Percentiles rank a stretch among this genome's conserved stretches.
Evolutionary conservation across 2,113 vertebrate species (phyloP).

Genomic region (Onychostoma macrolepis): DNA sequence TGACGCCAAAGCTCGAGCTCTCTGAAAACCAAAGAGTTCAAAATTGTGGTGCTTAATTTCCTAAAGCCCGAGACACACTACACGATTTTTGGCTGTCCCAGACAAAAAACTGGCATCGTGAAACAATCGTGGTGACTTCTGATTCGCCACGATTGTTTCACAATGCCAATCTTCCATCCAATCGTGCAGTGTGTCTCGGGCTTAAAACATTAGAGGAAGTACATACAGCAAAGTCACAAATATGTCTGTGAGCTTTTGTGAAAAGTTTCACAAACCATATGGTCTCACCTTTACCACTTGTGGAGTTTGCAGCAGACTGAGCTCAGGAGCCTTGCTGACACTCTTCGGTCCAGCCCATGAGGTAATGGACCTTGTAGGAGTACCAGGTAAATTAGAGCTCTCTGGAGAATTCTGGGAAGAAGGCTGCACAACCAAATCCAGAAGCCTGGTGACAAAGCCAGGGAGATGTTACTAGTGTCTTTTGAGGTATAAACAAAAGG

Average conservation of each 20-base stretch:
- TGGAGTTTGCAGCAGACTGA: constrained; percentile 88
- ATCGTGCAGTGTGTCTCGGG: no score
- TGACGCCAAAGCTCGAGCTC: constrained; percentile 85
- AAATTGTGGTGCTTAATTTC: background rate
- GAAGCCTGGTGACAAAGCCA: constrained; percentile 71
- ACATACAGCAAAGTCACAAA: background rate
- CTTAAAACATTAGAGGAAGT: background rate
- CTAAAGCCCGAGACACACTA: no score
- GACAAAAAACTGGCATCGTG: no score
- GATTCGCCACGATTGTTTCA: no score
- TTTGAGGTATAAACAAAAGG: background rate
- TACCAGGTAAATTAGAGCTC: constrained; percentile 64
- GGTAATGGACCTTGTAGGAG: constrained; percentile 66
- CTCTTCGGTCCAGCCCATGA: constrained; percentile 69
- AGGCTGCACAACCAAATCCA: constrained; percentile 84
- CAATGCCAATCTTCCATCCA: no score
- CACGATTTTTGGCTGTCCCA: no score
- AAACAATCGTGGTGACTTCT: no score
- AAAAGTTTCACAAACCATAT: background rate
- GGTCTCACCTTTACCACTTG: constrained; percentile 87
- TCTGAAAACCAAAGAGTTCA: constrained; percentile 68
- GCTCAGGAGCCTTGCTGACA: constrained; percentile 77
- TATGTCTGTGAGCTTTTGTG: background rate
- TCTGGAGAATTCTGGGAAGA: constrained; percentile 65
- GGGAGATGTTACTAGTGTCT: constrained; percentile 26